Base-by-base conservation (phyloP, 2,113 vertebrate genomes). In the Lates calcarifer region DNA sequence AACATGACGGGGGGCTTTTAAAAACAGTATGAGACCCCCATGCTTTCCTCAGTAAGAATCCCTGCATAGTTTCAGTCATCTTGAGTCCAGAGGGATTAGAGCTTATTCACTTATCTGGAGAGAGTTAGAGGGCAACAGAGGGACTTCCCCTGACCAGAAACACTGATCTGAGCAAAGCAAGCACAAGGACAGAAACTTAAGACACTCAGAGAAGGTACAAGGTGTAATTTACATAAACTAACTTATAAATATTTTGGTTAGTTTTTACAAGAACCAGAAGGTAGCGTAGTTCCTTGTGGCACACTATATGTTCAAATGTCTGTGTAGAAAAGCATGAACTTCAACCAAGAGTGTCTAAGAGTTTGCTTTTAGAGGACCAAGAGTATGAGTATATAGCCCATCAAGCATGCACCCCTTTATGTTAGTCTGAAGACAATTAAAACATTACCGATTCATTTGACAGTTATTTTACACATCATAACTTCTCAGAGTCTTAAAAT, bases 81-180 rank as follows among this genome's bases (percentile, higher is more conserved):
- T 51, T 9, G 72, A 62, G 78, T 64, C 61, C 56, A 17, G 39
- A 37, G 37, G 86, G 86, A 90, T 90, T 92, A 90, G 37, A 81
- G 60, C 64, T 64, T 64, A 55, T 85, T 84, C 80, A 56, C 67
- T 78, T 64, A 43, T 86, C 47, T 45, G 47, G 67, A 77, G 53
- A 71, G 83, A 79, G 71, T 62, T 31, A 6, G 61, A 74, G 69
- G 39, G 78, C 35, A 78, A 24, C 39, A 53, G 65, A 72, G 29
- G 39, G 28, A 49, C 62, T 26, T 31, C 18, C 20, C 3, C 13
- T 13, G 14, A 79, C 77, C 49, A 74, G 33, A 53, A 62, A 79
- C 13, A 78, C 56, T 51, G 62, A 83, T 70, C 43, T 24, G 39
- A 43, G 45, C 8, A 24, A 55, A 71, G 58, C 33, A 60, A 43